Percentiles rank a stretch among this genome's conserved stretches.
phyloP scores from a whole-genome alignment of 1,140 invertebrate species.

The Conus betulinus region DNA sequence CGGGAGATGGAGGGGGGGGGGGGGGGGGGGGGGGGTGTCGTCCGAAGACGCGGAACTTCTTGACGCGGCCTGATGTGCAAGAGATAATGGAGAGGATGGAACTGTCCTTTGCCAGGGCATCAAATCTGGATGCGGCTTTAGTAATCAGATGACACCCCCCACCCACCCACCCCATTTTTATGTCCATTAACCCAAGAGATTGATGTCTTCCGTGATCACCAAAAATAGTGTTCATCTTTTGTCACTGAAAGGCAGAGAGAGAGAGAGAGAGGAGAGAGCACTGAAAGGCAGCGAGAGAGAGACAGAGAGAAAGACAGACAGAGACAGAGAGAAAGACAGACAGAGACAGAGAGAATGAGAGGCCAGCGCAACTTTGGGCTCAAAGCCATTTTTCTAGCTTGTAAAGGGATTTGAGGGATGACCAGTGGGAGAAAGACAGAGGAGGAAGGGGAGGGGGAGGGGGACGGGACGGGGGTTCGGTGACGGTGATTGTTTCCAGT shows the following conservation, averaged over 20 bases:
- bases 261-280: neutral
- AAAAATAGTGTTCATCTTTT: neutral
- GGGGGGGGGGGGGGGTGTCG: neutral
- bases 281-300: neutral
- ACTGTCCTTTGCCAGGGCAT: too few species aligned
- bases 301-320: neutral
- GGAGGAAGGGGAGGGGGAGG: neutral
- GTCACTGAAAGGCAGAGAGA: neutral
- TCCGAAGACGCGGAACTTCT: neutral
- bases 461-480: neutral
- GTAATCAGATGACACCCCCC: neutral
- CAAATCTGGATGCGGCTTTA: neutral
- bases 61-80: neutral
- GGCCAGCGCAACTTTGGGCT: neutral
- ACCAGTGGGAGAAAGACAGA: neutral
- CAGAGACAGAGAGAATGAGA: neutral
- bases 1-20: too few species aligned
- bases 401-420: neutral
- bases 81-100: neutral
- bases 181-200: neutral
- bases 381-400: neutral
- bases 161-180: neutral
- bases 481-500: neutral
- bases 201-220: neutral
- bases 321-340: neutral